Base-by-base conservation (phyloP, 2,797 vertebrate species). In the Sebastes steindachneri region DNA sequence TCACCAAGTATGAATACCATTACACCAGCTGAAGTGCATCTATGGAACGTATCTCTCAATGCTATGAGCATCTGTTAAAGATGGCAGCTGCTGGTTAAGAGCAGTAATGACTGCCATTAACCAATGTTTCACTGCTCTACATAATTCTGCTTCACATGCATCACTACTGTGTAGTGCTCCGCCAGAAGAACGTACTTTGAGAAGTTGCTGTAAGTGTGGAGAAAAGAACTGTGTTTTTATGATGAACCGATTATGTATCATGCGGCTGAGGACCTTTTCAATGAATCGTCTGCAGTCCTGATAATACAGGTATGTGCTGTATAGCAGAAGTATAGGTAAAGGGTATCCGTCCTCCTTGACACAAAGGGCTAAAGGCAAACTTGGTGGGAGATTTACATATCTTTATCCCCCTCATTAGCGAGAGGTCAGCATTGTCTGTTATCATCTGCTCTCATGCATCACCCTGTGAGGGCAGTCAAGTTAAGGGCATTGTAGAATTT, bases 61-160 rank as follows among this genome's bases (percentile, higher is more conserved):
- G 77, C 80, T 54, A 29, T 69, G 59, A 90, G 83, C 82, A 84
- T 88, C 80, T 84, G 83, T 80, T 80, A 79, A 53, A 86, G 82
- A 86, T 84, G 79, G 77, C 91, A 92, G 87, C 69, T 91, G 90
- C 73, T 83, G 78, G 75, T 86, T 90, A 83, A 91, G 81, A 83
- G 86, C 85, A 82, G 75, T 89, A 89, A 92, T 90, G 66, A 87
- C 88, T 82, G 84, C 82, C 80, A 89, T 92, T 85, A 91, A 76
- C 74, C 72, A 72, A 58, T 86, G 79, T 90, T 89, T 89, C 68
- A 35, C 68, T 68, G 55, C 83, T 86, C 66, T 82, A 62, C 69
- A 75, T 83, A 68, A 80, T 82, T 83, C 65, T 83, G 75, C 53
- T 57, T 75, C 75, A 37, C 58, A 75, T 86, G 73, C 70, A 79